These are phyloP conservation scores for Barypeithes pellucidus DNA, from an alignment of 2,888 invertebrate species.

Conservation along the genomic window DNA sequence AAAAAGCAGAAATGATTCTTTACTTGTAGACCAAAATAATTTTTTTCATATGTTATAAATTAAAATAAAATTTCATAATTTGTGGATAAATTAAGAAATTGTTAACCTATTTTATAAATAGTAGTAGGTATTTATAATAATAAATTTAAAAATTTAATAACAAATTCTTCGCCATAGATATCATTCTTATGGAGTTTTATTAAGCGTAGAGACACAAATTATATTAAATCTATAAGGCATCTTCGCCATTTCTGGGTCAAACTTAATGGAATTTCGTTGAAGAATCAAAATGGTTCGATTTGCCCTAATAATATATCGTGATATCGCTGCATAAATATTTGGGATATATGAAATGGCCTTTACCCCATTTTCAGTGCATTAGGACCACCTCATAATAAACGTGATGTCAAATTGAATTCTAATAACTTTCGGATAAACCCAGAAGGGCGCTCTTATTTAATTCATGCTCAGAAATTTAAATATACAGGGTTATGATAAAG, in stretches of 20 bases:
- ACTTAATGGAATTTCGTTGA: slow-evolving; percentile 12
- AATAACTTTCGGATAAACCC: not conserved
- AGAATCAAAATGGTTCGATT: slow-evolving; percentile 15
- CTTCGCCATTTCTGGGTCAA: slow-evolving; percentile 12
- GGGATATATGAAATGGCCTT: slow-evolving; percentile 24
- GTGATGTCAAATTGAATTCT: slow-evolving; percentile 12
- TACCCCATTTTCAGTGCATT: slow-evolving; percentile 19
- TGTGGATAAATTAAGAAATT: no score
- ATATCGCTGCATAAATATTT: slow-evolving; percentile 20
- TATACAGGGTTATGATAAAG: not conserved
- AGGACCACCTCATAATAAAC: slow-evolving; percentile 5
- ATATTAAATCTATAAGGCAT: not conserved
- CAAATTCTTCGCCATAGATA: no score
- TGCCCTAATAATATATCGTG: slow-evolving; percentile 12
- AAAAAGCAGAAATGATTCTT: no score
- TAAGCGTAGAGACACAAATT: not conserved
- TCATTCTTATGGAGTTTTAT: not conserved
- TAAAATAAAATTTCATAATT: no score
- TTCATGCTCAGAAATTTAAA: slow-evolving; percentile 10
- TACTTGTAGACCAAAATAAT: no score
- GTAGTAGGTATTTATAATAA: no score
- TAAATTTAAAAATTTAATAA: no score
- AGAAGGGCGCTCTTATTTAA: slow-evolving; percentile 13
- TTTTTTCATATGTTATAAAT: no score
- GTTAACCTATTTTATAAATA: no score